phyloP scores from a whole-genome alignment of 2,888 invertebrate genomes.

The Gymnoscelis rufifasciata region DNA sequence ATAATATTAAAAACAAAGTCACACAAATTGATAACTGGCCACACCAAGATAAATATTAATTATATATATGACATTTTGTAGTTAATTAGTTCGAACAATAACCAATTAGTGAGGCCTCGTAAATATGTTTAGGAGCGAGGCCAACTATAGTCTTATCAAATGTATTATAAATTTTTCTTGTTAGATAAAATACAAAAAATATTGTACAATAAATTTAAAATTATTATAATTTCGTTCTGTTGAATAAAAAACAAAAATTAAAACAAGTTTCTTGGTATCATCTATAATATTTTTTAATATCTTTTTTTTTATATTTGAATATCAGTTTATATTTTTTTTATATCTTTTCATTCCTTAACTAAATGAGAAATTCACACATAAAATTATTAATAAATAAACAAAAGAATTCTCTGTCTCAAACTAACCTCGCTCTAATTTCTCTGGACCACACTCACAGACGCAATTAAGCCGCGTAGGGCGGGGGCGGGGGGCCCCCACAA shows the following conservation, averaged over 20 bases:
- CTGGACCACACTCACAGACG: constrained; percentile 79
- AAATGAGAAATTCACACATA: too few relatives aligned
- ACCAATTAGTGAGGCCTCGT: constrained; percentile 27
- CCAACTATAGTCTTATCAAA: constrained; percentile 22
- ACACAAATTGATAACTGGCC: constrained; percentile 9
- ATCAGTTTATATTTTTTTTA: too few relatives aligned
- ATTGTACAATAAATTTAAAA: too few relatives aligned
- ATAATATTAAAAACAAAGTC: constrained; percentile 9
- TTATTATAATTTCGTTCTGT: too few relatives aligned
- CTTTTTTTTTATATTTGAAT: too few relatives aligned
- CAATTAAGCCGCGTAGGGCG: constrained; percentile 78
- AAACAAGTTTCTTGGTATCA: too few relatives aligned
- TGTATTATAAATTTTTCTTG: too few relatives aligned
- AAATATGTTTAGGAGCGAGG: constrained; percentile 30
- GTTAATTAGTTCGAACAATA: constrained; percentile 30
- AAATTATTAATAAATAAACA: constrained; percentile 5
- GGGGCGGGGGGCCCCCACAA: constrained; percentile 49
- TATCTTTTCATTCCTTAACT: too few relatives aligned
- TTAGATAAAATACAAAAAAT: too few relatives aligned
- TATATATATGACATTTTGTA: constrained; percentile 26
- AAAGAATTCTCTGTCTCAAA: constrained; percentile 43
- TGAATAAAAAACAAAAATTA: too few relatives aligned
- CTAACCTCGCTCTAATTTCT: constrained; percentile 73
- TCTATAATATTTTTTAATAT: too few relatives aligned
- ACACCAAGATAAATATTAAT: constrained; percentile 21